Evolutionary conservation across 1,140 invertebrate genomes (phyloP).

Genomic region (Aphaenogaster floridana): DNA sequence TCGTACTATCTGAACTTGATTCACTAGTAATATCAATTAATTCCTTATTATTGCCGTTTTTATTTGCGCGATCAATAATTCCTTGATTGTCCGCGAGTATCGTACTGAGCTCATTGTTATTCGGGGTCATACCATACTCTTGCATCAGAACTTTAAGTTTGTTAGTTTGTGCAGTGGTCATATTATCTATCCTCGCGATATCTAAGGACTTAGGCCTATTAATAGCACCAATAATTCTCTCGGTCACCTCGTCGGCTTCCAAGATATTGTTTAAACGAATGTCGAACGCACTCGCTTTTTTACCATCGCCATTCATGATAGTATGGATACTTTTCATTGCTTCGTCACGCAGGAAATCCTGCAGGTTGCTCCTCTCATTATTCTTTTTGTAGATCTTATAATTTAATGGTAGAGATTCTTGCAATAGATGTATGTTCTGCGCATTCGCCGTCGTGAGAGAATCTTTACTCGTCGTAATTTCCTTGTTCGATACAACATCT

Average conservation of each 20-base stretch:
- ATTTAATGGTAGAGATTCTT: constrained; percentile 14
- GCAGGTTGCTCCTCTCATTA: constrained; percentile 61
- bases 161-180: constrained; percentile 75
- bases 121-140: constrained; percentile 81
- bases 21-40: not conserved
- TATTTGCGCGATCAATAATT: constrained; percentile 44
- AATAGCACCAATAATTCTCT: constrained; percentile 37
- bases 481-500: not conserved
- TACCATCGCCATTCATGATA: not conserved
- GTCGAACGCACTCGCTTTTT: not conserved
- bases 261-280: constrained; percentile 23
- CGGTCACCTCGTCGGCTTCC: not conserved
- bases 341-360: constrained; percentile 56
- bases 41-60: constrained; percentile 39
- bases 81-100: constrained; percentile 49
- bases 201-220: constrained; percentile 69
- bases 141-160: constrained; percentile 74
- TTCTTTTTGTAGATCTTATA: constrained; percentile 54
- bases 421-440: not conserved
- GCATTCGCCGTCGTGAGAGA: not conserved
- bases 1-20: not conserved
- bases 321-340: constrained; percentile 35
- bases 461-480: constrained; percentile 12
- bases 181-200: constrained; percentile 77
- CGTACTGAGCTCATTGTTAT: constrained; percentile 77